Conservation (phyloP, 2,113 vertebrate genomes). For the Triplophysa dalaica region DNA sequence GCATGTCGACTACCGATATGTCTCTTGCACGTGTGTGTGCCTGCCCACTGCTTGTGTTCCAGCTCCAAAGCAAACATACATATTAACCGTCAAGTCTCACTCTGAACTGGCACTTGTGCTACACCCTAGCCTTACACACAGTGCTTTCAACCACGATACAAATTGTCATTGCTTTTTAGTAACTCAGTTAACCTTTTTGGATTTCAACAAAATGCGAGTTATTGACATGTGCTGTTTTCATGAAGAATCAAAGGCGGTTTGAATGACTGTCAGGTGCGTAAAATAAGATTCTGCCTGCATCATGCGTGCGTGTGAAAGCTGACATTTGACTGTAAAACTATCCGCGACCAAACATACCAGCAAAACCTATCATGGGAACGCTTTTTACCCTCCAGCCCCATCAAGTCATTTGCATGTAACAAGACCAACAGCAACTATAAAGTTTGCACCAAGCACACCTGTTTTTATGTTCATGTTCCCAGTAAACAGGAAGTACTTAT, state of each 20-base stretch:
- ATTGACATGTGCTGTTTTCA: background rate
- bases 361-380: too few species aligned
- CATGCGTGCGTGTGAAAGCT: background rate
- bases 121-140: slow-evolving; percentile 20
- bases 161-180: too few species aligned
- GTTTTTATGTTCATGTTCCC: background rate
- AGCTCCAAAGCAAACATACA: slow-evolving; percentile 37
- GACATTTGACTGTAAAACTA: background rate
- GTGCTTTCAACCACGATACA: slow-evolving; percentile 15
- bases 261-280: background rate
- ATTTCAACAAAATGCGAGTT: slow-evolving; percentile 1
- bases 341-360: background rate
- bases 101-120: background rate
- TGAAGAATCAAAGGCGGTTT: too few species aligned
- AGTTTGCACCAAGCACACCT: background rate
- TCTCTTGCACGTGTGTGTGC: slow-evolving; percentile 40
- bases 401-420: slow-evolving; percentile 7
- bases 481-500: slow-evolving; percentile 32
- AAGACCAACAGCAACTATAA: background rate
- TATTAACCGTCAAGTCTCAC: slow-evolving; percentile 4
- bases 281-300: background rate
- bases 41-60: slow-evolving; percentile 37
- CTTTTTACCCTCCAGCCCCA: background rate
- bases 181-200: too few species aligned
- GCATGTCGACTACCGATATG: slow-evolving; percentile 52